Conservation (phyloP, 1,140 invertebrate genomes). For the Ganaspis sp. region DNA sequence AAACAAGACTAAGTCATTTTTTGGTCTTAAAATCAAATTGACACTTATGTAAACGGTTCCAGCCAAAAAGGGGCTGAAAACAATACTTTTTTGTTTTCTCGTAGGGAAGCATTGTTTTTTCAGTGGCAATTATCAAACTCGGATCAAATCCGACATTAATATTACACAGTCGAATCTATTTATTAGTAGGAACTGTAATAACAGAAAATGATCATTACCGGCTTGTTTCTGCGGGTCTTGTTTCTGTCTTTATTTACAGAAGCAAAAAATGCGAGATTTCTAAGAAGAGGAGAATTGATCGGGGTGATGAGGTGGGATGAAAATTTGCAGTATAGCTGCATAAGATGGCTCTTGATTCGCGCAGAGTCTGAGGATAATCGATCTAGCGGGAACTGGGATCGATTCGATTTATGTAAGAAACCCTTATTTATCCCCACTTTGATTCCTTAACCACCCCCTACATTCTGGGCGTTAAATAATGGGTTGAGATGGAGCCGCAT, state of each 20-base stretch:
- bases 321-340: conserved; percentile 44
- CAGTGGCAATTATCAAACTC: too few species aligned
- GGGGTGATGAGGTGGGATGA: conserved; percentile 30
- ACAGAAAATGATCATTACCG: too few species aligned
- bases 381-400: conserved; percentile 49
- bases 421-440: not conserved
- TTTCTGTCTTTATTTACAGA: not conserved
- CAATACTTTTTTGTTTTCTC: too few species aligned
- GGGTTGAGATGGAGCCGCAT: not conserved
- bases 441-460: conserved; percentile 24
- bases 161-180: too few species aligned
- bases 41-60: too few species aligned
- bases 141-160: too few species aligned
- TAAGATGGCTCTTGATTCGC: conserved; percentile 39
- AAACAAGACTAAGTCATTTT: too few species aligned
- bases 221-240: too few species aligned
- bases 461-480: conserved; percentile 8
- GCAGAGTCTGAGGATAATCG: conserved; percentile 41
- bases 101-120: too few species aligned
- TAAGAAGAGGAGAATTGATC: conserved; percentile 38
- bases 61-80: too few species aligned
- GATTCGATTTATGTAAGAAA: conserved; percentile 47
- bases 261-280: conserved; percentile 39
- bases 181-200: too few species aligned
- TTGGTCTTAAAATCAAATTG: too few species aligned